Evolutionary conservation across 2,888 invertebrate species (phyloP).

Genomic region (Notodonta ziczac): DNA sequence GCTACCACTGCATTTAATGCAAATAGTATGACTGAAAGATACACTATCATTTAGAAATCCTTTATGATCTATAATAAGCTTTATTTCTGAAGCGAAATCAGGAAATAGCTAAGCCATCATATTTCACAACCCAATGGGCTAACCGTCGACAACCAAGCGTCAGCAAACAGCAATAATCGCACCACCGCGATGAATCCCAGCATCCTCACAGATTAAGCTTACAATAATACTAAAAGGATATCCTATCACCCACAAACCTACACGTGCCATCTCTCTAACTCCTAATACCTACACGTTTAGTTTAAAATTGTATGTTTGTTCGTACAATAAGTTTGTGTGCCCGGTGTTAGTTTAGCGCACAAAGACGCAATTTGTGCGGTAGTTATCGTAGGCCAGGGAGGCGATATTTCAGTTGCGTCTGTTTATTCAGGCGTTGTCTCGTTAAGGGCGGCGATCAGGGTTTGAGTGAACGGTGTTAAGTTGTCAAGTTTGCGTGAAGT

Average conservation of each 20-base stretch:
- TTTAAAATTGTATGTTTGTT: constrained; percentile 20
- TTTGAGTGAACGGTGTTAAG: constrained; percentile 38
- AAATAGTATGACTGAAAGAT: no score
- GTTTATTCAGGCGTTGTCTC: constrained; percentile 54
- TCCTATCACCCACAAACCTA: constrained; percentile 19
- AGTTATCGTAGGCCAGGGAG: constrained; percentile 43
- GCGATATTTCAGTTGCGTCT: constrained; percentile 54
- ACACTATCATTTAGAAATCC: no score
- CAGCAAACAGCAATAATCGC: constrained; percentile 30
- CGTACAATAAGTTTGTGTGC: constrained; percentile 16
- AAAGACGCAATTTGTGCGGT: constrained; percentile 55
- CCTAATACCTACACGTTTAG: constrained; percentile 13
- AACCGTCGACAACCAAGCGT: constrained; percentile 34
- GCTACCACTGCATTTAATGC: no score
- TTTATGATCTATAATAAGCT: no score
- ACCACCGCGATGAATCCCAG: constrained; percentile 44
- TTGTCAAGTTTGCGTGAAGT: constrained; percentile 13
- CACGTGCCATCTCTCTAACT: not conserved
- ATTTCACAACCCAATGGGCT: not conserved
- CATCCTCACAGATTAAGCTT: constrained; percentile 53
- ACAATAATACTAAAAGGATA: constrained; percentile 47
- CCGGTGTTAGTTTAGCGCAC: constrained; percentile 59
- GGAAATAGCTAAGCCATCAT: constrained; percentile 1
- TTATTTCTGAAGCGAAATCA: not conserved
- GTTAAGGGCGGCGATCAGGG: constrained; percentile 34